Evolutionary conservation across 2,888 invertebrate genomes (phyloP).

Genomic region (Acleris laterana): DNA sequence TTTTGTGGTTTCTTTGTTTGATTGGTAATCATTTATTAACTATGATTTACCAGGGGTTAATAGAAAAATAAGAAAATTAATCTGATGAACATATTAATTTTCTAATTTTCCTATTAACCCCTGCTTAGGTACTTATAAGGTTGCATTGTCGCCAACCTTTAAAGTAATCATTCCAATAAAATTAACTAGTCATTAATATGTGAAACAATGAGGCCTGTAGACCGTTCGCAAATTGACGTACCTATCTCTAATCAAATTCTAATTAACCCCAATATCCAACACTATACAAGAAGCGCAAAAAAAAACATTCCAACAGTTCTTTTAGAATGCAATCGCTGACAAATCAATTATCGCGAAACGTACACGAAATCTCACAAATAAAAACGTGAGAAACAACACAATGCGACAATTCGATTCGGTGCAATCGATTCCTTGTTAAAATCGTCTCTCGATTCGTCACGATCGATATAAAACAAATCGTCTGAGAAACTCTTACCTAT

Average conservation of each 20-base stretch:
- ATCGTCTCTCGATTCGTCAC: conserved; percentile 66
- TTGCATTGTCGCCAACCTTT: too few species aligned
- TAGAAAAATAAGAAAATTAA: too few species aligned
- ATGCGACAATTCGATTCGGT: conserved; percentile 56
- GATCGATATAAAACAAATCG: conserved; percentile 75
- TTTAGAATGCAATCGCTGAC: conserved; percentile 59
- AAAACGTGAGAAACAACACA: conserved; percentile 79
- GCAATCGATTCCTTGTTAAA: conserved; percentile 72
- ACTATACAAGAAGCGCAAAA: not conserved
- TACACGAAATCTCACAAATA: conserved; percentile 67
- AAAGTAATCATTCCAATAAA: too few species aligned
- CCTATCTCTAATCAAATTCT: not conserved
- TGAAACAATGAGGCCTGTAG: too few species aligned
- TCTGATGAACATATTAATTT: too few species aligned
- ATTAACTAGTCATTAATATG: too few species aligned
- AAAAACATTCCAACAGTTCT: conserved; percentile 42
- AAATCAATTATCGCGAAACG: conserved; percentile 67
- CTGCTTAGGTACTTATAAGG: too few species aligned
- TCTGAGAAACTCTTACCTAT: conserved; percentile 56
- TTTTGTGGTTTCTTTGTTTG: too few species aligned
- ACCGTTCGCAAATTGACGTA: too few species aligned
- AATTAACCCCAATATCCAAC: conserved; percentile 7
- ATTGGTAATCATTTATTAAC: too few species aligned
- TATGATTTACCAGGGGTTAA: too few species aligned
- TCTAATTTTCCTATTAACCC: too few species aligned